Evolutionary conservation across 2,797 vertebrate species (phyloP), one percentile per base, ranked within the genome.

Genomic region (Sus cebifrons): DNA sequence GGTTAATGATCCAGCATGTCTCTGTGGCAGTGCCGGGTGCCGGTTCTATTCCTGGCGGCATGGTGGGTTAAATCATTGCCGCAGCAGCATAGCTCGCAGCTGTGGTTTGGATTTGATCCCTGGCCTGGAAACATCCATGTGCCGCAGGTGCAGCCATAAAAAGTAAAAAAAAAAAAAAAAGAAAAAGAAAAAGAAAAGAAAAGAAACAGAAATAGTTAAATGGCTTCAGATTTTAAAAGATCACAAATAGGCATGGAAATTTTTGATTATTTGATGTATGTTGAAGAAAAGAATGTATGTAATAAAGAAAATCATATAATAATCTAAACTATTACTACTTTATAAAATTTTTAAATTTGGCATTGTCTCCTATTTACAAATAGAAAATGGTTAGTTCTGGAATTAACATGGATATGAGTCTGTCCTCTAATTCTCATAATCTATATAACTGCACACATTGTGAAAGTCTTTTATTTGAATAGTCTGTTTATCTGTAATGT

Each of bases 151-250:
- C 9, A 49, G 44, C 44, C 44, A 49, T 49, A 49, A 49, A 49
- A 49, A 7, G 44, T 6, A 49, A 49, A 49, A 49, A 49, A 6
- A 49, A 6, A 49, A 49, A 9, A 49, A 49, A 6, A 49, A 49
- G 6, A 49, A 49, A 49, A 49, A 49, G 6, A 49, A 49, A 49
- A 49, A 49, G 6, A 49, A 49, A 49, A 49, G 9, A 49, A 49
- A 49, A 49, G 6, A 49, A 49, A 49, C 44, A 49, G 6, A 73
- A 73, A 78, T 68, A 0, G 2, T 67, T 79, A 89, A 82, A 79
- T 81, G 16, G 0, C 62, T 93, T 81, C 16, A 73, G 36, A 87
- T 65, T 92, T 74, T 96, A 49, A 85, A 92, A 70, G 64, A 25
- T 17, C 18, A 27, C 18, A 88, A 85, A 68, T 68, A 83, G 0